Evolutionary conservation across 2,888 invertebrate species (phyloP), one percentile per base, ranked within the genome.

Genomic region (Mantis religiosa): DNA sequence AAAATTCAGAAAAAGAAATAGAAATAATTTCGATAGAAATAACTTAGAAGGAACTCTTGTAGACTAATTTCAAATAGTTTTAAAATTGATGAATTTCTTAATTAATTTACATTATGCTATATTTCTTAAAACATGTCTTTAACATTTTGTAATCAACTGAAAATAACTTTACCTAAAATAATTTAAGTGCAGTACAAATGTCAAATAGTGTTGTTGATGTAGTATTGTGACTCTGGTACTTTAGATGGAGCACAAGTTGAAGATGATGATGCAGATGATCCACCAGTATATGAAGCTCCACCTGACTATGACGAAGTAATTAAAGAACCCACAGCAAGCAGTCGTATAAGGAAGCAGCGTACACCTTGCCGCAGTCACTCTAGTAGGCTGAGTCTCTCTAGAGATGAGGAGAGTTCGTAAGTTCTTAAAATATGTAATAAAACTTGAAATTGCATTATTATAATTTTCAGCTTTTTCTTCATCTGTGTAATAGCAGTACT

Each of bases 241-340:
- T 25, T 92, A 93, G 93, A 93, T 93, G 91, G 94, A 91, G 93
- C 94, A 91, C 92, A 94, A 92, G 93, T 94, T 92, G 93, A 93
- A 92, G 92, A 93, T 94, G 85, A 92, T 92, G 2, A 92, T 0
- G 93, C 94, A 83, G 96, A 96, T 90, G 96, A 96, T 81, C 95
- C 95, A 15, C 96, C 96, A 0, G 94, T 94, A 85, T 96, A 96
- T 92, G 96, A 96, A 92, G 95, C 96, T 0, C 96, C 96, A 0
- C 96, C 96, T 0, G 95, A 96, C 90, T 96, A 96, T 91, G 95
- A 96, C 89, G 96, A 96, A 90, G 94, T 96, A n/a, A 94, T 95
- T 54, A 95, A 95, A 91, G 89, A 88, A 54, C 81, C 88, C 28
- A 71, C 30, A 86, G 82, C n/a, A 54, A 85, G 84, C 83, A 83